These are phyloP conservation scores for Gadopsis bispinosus DNA, from an alignment of 2,797 vertebrate genomes.

Conservation along the genomic window DNA sequence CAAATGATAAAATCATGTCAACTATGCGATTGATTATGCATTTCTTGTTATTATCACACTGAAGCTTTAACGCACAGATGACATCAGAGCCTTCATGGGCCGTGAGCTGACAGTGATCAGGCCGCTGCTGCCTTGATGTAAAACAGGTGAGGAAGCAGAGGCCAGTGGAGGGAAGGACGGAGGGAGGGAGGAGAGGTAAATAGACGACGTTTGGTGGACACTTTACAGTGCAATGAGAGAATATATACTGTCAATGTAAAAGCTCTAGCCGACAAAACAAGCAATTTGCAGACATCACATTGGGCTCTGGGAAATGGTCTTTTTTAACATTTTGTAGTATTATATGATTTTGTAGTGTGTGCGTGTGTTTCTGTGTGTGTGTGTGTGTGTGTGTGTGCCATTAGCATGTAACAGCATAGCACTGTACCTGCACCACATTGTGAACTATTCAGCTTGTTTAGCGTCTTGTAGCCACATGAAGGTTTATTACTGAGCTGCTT, in stretches of 20 bases:
- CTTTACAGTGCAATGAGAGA: neutral
- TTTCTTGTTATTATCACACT: conserved; percentile 3
- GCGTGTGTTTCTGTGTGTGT: conserved; percentile 7
- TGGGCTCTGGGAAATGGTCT: neutral
- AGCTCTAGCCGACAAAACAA: neutral
- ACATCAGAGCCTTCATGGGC: neutral
- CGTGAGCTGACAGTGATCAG: conserved; percentile 19
- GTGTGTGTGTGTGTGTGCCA: conserved; percentile 22
- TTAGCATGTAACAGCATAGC: conserved; percentile 49
- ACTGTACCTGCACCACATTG: conserved; percentile 8
- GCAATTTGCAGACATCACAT: neutral
- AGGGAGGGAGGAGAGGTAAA: conserved; percentile 5
- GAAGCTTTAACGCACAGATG: neutral
- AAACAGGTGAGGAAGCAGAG: conserved; percentile 15
- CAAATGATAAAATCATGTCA: neutral
- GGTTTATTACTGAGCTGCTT: neutral
- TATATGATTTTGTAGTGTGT: neutral
- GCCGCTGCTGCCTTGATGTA: conserved; percentile 8
- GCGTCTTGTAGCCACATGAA: neutral
- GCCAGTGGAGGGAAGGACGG: neutral
- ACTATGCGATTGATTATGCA: neutral
- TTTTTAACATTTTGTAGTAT: neutral
- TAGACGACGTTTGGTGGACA: neutral
- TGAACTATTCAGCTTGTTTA: conserved; percentile 4
- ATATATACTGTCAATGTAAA: neutral